Conservation (phyloP, 2,797 vertebrate species). For the Serranus cabrilla region DNA sequence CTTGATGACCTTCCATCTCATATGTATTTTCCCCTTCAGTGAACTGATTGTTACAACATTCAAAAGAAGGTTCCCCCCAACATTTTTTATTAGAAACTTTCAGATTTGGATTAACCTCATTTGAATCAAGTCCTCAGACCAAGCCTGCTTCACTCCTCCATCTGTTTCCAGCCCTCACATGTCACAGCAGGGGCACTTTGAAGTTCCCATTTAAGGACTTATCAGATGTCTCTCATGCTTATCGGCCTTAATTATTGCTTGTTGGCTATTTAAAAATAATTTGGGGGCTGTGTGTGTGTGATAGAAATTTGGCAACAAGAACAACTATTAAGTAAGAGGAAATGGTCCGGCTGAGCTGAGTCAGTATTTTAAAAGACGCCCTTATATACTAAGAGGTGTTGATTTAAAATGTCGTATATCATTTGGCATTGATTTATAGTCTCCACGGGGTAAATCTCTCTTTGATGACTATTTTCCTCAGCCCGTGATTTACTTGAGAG, state of each 20-base stretch:
- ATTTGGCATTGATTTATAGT: conserved; percentile 61
- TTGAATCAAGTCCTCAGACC: conserved; percentile 48
- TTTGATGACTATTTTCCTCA: conserved; percentile 57
- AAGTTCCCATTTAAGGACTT: conserved; percentile 69
- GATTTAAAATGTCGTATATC: conserved; percentile 50
- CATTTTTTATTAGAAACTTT: conserved; percentile 32
- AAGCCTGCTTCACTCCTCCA: conserved; percentile 47
- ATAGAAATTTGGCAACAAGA: conserved; percentile 55
- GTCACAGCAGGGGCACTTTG: conserved; percentile 64
- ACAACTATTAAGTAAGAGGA: conserved; percentile 39
- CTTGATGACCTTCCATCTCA: conserved; percentile 38
- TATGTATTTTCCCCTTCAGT: conserved; percentile 23
- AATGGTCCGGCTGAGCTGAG: conserved; percentile 51
- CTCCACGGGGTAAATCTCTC: conserved; percentile 34
- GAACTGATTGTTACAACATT: conserved; percentile 41
- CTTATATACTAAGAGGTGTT: conserved; percentile 34
- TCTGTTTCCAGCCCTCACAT: conserved; percentile 64
- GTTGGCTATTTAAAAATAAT: conserved; percentile 61
- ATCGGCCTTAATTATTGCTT: conserved; percentile 65
- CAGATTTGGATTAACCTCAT: conserved; percentile 56
- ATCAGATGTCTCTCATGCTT: conserved; percentile 64
- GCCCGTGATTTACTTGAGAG: conserved; percentile 55
- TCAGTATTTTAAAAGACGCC: conserved; percentile 44
- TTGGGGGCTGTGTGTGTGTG: conserved; percentile 15
- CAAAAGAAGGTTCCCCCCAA: conserved; percentile 24